Conservation (phyloP, 1,140 invertebrate genomes). For the Bombus picipes region DNA sequence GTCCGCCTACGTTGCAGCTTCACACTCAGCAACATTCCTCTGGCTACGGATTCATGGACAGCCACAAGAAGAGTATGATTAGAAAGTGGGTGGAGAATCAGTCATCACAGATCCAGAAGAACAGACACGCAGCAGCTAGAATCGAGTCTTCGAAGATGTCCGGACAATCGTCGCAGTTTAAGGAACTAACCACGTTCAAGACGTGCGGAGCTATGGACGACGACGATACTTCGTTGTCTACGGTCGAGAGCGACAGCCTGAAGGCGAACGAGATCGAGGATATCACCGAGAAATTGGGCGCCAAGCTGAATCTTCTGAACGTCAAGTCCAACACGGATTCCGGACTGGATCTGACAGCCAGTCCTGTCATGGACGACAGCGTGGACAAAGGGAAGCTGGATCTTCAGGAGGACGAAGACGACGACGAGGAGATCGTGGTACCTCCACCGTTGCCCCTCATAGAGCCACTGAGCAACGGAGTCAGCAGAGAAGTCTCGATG, state of each 20-base stretch:
- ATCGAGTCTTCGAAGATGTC: slow-evolving; percentile 82
- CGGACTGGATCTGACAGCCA: slow-evolving; percentile 63
- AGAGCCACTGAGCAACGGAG: slow-evolving; percentile 86
- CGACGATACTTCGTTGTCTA: slow-evolving; percentile 77
- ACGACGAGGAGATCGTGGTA: slow-evolving; percentile 89
- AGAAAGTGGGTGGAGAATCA: slow-evolving; percentile 96
- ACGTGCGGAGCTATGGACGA: slow-evolving; percentile 80
- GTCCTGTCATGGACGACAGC: slow-evolving; percentile 73
- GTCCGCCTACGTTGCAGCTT: slow-evolving; percentile 63
- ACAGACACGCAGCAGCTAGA: slow-evolving; percentile 73
- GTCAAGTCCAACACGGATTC: slow-evolving; percentile 73
- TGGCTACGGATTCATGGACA: slow-evolving; percentile 94
- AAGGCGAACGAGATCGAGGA: slow-evolving; percentile 78
- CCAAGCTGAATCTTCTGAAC: slow-evolving; percentile 78
- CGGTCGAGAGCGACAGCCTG: slow-evolving; percentile 77
- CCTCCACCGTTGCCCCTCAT: slow-evolving; percentile 89
- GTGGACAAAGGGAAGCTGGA: slow-evolving; percentile 71
- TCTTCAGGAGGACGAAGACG: slow-evolving; percentile 83
- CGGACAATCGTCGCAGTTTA: slow-evolving; percentile 80
- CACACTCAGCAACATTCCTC: slow-evolving; percentile 80
- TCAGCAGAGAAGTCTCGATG: slow-evolving; percentile 89
- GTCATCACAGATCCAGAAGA: slow-evolving; percentile 87
- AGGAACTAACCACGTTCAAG: slow-evolving; percentile 86
- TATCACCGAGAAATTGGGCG: slow-evolving; percentile 78
- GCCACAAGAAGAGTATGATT: slow-evolving; percentile 95